Base-by-base conservation (phyloP, 2,888 invertebrate genomes). In the Drosophila nr. fundita region DNA sequence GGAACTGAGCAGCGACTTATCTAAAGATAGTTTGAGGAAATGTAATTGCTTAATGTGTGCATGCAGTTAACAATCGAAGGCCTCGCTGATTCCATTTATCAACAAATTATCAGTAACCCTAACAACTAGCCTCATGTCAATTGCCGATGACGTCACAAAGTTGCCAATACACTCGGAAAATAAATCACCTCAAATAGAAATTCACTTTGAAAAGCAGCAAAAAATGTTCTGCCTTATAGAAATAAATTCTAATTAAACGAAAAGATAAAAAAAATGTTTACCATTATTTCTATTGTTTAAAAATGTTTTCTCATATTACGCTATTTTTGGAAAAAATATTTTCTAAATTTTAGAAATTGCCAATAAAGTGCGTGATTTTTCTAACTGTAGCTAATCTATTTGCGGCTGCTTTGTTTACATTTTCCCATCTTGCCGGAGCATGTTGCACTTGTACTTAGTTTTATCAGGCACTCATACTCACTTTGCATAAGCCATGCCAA, bases 331-430 rank as follows among this genome's bases (percentile, higher is more conserved):
- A 21, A 13, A 13, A 6, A 21, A 13, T 42, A 42, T 21, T 21
- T 42, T 11, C 1, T 1, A 21, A 11, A 5, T 18, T 40, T 4
- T n/a, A 2, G 5, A 40, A n/a, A 11, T 40, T n/a, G n/a, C 2
- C n/a, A n/a, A 40, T 40, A 40, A 40, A n/a, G 2, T 21, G 1
- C 6, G 21, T 13, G 1, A 45, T 45, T 13, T 45, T 13, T 21
- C 21, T 11, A 7, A 45, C 21, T 42, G 69, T 62, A 75, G 50
- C 27, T 69, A 70, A 82, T 74, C 79, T 71, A 58, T 66, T 55
- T 69, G 62, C 53, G 65, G 21, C 65, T 59, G 71, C 68, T 72
- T 78, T 83, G 72, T 69, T 80, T 81, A 67, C 36, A 21, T 13
- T 45, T 58, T 27, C 40, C 21, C 63, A 64, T 76, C 68, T 61